These are phyloP conservation scores for Mycetomoellerius zeteki DNA, from an alignment of 1,140 invertebrate species.

Conservation along the genomic window DNA sequence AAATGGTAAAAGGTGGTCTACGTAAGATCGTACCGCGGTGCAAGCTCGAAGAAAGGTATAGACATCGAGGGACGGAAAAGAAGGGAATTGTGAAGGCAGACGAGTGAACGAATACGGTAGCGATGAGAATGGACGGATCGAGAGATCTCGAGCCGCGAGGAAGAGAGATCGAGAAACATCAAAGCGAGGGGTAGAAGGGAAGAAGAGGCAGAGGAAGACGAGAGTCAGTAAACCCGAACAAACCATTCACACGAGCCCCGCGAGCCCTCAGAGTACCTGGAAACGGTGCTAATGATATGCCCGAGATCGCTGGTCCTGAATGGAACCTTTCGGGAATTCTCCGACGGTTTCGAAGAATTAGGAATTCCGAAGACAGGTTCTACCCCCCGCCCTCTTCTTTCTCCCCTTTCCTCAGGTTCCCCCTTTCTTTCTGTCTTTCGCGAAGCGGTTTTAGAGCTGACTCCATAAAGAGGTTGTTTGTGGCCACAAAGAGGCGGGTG, in stretches of 20 bases:
- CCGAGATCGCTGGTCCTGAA: conserved; percentile 81
- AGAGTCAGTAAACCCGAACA: conserved; percentile 70
- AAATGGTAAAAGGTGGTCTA: conserved; percentile 55
- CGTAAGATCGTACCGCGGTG: conserved; percentile 41
- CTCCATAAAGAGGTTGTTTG: conserved; percentile 76
- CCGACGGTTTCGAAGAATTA: conserved; percentile 87
- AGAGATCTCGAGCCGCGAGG: conserved; percentile 19
- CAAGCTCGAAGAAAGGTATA: not conserved
- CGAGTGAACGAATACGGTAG: conserved; percentile 16
- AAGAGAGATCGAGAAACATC: conserved; percentile 2
- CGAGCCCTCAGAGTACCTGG: conserved; percentile 80
- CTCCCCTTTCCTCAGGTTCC: not conserved
- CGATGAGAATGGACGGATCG: not conserved
- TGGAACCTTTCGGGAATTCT: conserved; percentile 87
- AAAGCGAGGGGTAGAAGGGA: conserved; percentile 39
- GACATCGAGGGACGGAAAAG: not conserved
- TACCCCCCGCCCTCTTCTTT: not conserved
- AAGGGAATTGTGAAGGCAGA: not conserved
- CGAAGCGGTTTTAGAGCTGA: conserved; percentile 62
- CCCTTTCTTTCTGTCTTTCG: conserved; percentile 60
- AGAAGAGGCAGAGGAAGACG: conserved; percentile 50
- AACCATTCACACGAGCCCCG: conserved; percentile 82
- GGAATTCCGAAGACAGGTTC: conserved; percentile 84
- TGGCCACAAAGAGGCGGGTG: conserved; percentile 69
- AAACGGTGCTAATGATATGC: conserved; percentile 87